Evolutionary conservation across 2,113 vertebrate genomes (phyloP).

Genomic region (Sigmodon hispidus): DNA sequence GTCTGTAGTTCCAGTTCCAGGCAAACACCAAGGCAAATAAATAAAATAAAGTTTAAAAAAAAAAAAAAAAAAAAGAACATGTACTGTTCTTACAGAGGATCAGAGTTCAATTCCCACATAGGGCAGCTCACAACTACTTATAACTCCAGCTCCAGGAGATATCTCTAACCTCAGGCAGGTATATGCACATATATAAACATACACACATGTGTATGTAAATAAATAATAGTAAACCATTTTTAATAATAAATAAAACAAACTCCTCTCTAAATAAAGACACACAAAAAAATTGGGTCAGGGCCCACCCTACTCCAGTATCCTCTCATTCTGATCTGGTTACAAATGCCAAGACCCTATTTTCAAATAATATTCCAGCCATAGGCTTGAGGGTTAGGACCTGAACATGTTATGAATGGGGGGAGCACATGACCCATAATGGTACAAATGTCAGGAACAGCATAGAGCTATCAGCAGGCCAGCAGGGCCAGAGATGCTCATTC

Average conservation of each 20-base stretch:
- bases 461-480: neutral
- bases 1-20: no score
- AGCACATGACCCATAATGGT: neutral
- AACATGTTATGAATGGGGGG: no score
- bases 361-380: neutral
- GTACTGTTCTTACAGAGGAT: neutral
- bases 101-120: neutral
- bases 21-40: no score
- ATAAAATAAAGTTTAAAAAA: no score
- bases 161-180: neutral
- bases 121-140: neutral
- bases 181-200: neutral
- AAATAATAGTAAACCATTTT: neutral
- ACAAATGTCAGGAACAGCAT: neutral
- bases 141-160: neutral
- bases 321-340: neutral
- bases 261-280: neutral
- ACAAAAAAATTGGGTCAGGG: no score
- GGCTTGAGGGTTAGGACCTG: neutral
- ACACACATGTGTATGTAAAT: neutral
- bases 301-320: no score
- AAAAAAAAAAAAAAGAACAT: neutral
- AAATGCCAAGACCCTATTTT: neutral
- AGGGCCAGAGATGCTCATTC: neutral
- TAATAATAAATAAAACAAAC: neutral